Evolutionary conservation across 2,797 vertebrate genomes (phyloP), one percentile per base, ranked within the genome.

Genomic region (Gallinago solitaria): DNA sequence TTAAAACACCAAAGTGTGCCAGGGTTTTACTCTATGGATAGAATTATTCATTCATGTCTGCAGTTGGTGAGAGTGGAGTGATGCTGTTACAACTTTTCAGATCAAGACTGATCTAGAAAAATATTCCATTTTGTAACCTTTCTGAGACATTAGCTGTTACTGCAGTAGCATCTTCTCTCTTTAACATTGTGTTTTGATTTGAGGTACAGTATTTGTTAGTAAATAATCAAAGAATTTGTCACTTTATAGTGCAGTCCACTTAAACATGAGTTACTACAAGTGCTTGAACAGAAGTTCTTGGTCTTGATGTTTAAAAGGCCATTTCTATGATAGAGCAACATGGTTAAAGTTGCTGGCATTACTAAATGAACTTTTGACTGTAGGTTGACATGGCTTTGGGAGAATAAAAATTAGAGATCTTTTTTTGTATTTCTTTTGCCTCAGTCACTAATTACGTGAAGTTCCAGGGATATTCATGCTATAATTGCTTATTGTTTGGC

Each of bases 1-100:
- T 95, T 95, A 83, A 96, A 97, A 84, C 89, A 81, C 93, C 95
- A 73, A 37, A 80, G 65, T 53, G 69, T 95, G 75, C 74, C 92
- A 90, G 92, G 61, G 56, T 70, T 97, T 96, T 96, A 86, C 89
- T 96, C 80, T 57, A 47, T 69, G 68, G 56, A 65, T 90, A 88
- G 76, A 97, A 97, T 97, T 95, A 93, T 70, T 87, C 96, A 92
- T 95, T 97, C 87, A 87, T 75, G 81, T 64, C 85, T 82, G 80
- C 69, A 89, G 41, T 75, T 88, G 74, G 69, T 86, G 74, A 80
- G 69, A 94, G 74, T 64, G 90, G 79, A 93, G 61, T 47, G 94
- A 82, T 95, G 85, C 75, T 75, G 28, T 81, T 89, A 93, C 4
- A 3, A 75, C 83, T 93, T 96, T 69, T 80, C 81, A 78, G 48